phyloP scores from a whole-genome alignment of 2,113 vertebrate species.

The Tylochromis polylepis region DNA sequence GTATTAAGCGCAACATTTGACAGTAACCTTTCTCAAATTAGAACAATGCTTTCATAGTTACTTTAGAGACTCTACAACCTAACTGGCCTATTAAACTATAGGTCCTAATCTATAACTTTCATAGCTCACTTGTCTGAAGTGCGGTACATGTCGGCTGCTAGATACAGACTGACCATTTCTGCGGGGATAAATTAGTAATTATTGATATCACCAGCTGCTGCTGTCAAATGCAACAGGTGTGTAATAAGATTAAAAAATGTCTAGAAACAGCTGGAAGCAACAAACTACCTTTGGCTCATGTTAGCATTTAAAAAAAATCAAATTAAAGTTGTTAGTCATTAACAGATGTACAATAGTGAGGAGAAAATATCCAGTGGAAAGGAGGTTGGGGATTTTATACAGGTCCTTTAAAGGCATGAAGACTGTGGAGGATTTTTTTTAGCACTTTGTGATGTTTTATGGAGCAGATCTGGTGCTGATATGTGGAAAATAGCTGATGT shows the following conservation, averaged over 20 bases:
- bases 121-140: neutral
- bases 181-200: neutral
- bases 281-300: neutral
- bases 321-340: neutral
- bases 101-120: neutral
- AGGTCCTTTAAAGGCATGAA: neutral
- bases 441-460: neutral
- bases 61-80: neutral
- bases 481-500: neutral
- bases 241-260: neutral
- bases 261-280: neutral
- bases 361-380: neutral
- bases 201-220: neutral
- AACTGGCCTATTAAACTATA: neutral
- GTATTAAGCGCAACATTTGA: neutral
- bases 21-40: neutral
- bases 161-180: neutral
- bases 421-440: neutral
- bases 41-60: neutral
- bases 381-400: neutral
- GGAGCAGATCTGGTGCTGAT: neutral
- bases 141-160: neutral
- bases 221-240: neutral
- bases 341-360: neutral
- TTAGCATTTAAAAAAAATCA: neutral